Base-by-base conservation (phyloP, 2,797 vertebrate species). In the Liasis olivaceus region DNA sequence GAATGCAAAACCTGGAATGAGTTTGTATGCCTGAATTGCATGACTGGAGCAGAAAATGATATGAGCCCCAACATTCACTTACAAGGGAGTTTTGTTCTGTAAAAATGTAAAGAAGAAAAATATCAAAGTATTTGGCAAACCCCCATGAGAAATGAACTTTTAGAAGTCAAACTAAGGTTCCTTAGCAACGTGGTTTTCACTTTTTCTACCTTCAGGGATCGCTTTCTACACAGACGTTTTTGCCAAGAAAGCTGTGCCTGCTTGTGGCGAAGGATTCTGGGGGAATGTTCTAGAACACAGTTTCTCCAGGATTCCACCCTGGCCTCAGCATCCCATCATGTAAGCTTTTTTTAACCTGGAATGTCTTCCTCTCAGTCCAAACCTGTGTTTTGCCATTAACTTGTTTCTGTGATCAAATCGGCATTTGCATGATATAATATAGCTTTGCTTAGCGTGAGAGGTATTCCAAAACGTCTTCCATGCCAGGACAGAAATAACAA, bases 1-100 rank as follows among this genome's bases (percentile, higher is more conserved):
- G 96, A 96, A 96, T 47, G 87, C 90, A 97, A 97, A 97, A 96
- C 95, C 96, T 96, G 95, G 95, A 96, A 96, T 92, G 97, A 87
- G 28, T 96, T 97, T 97, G 93, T 94, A 86, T 58, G 94, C 92
- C 93, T 60, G 91, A 90, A 89, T 92, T 94, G 94, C 92, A 91
- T 93, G 95, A 94, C 94, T 92, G 92, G 92, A 95, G 84, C 92
- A 94, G 94, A 93, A 86, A 92, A 94, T 93, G 14, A 69, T 66
- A 9, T 42, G 92, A 85, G 91, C 93, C 92, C 66, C 95, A 88
- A 93, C 94, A 66, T 0, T 24, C 93, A 95, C 88, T 93, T 96
- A 92, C 56, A 93, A 95, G 96, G 92, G 95, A 91, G 94, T 95
- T 96, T 87, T 93, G 94, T 96, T 93, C 93, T 56, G 89, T 66